These are phyloP conservation scores for Leucoraja ocellata DNA, from an alignment of 2,797 vertebrate species.

Conservation along the genomic window DNA sequence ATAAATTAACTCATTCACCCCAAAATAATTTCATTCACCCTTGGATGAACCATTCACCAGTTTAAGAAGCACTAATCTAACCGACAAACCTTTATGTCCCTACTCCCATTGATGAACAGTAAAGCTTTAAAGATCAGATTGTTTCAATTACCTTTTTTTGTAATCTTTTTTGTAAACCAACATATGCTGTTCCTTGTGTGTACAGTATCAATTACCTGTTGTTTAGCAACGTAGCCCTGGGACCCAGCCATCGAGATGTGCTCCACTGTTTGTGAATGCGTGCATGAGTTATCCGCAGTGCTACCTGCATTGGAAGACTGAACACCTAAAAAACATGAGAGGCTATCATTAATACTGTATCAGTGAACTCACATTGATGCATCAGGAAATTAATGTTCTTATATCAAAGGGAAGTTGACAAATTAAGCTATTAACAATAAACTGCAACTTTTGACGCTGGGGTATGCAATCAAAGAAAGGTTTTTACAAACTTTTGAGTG, in stretches of 20 bases:
- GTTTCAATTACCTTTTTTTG: slow-evolving; percentile 46
- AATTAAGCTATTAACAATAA: not conserved
- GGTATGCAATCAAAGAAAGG: not conserved
- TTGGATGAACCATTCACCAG: no score
- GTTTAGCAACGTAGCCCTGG: slow-evolving; percentile 37
- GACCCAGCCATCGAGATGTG: not conserved
- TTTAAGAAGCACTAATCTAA: no score
- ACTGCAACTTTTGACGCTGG: not conserved
- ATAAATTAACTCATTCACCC: no score
- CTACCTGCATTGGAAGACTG: slow-evolving; percentile 38
- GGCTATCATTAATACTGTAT: not conserved
- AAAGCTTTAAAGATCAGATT: not conserved
- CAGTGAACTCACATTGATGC: not conserved
- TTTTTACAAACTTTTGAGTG: not conserved
- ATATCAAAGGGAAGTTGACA: not conserved
- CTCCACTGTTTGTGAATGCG: not conserved
- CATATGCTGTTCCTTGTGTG: no score
- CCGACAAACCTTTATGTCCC: no score
- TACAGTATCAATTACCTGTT: slow-evolving; percentile 46
- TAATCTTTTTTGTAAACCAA: no score
- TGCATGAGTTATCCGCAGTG: slow-evolving; percentile 39
- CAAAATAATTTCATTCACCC: no score
- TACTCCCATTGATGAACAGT: not conserved
- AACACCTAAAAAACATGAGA: slow-evolving; percentile 38
- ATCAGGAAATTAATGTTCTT: not conserved